Base-by-base conservation (phyloP, 2,888 invertebrate species). In the Ariolimax columbianus region DNA sequence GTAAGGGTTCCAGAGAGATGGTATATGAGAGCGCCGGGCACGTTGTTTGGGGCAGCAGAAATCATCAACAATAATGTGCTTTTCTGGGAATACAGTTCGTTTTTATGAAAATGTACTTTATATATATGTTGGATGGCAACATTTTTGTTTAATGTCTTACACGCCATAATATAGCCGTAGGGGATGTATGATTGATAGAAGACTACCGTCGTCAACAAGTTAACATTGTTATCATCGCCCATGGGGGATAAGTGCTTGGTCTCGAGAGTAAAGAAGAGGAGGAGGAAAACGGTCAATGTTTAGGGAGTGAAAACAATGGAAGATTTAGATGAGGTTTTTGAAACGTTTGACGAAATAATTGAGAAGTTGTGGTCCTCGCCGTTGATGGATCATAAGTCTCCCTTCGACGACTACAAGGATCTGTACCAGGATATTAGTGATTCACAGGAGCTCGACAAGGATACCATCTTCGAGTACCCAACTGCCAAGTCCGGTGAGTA, bases 361-460 rank as follows among this genome's bases (percentile, higher is more conserved):
- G 89, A 87, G 38, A 90, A 91, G 79, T 77, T 92, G 36, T 92
- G 91, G 91, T 90, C 91, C 0, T 91, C 91, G 0, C 92, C 91
- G 0, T 87, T 92, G 59, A 92, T 92, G 91, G 89, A 92, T 80
- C 91, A 92, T 87, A 89, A 87, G 55, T 91, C 91, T 11, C 92
- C 92, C 0, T 92, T 92, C 86, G 91, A 91, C 55, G 92, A 92
- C 83, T 92, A 91, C 86, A 90, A 90, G 89, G 91, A 92, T 87
- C 86, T 92, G 85, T 92, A 89, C 88, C 89, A 89, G n/a, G 90
- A 77, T 68, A 75, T 66, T 59, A 40, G 40, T 38, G 38, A 6
- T 1, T 26, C 1, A 0, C 51, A 77, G 26, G 43, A 17, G 26
- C 36, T 23, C 55, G 33, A 73, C 17, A n/a, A 47, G 47, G 73